Conservation (phyloP, 2,113 vertebrate species). For the Dryoscopus gambensis region DNA sequence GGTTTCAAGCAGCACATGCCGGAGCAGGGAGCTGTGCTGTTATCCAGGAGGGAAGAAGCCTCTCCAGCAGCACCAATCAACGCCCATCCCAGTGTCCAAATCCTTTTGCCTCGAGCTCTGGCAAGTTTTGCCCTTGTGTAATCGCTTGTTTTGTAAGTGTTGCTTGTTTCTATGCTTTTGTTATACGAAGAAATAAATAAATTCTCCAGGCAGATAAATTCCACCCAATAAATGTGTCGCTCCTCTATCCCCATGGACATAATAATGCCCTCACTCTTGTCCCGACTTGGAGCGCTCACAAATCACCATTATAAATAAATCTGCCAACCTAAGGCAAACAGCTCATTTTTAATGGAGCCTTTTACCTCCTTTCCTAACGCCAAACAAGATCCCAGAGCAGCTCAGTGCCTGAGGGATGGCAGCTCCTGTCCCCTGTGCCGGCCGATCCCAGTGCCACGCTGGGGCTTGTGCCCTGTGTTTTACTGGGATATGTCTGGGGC, state of each 20-base stretch:
- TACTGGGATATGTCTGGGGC: neutral
- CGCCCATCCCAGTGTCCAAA: rapidly evolving
- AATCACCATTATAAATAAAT: neutral
- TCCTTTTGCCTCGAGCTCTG: neutral
- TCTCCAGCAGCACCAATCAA: neutral
- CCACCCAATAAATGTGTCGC: constrained; percentile 13
- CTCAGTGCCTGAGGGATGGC: neutral
- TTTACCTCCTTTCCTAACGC: constrained; percentile 32
- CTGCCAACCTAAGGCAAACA: neutral
- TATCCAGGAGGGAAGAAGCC: neutral
- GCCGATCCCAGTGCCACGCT: rapidly evolving
- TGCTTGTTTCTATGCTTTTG: neutral
- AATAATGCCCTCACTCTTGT: constrained; percentile 35
- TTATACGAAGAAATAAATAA: neutral
- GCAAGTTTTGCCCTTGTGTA: neutral
- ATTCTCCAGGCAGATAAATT: neutral
- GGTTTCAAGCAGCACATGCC: neutral
- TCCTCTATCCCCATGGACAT: neutral
- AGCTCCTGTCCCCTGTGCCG: neutral
- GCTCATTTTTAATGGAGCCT: neutral
- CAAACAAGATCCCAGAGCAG: neutral
- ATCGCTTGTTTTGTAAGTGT: neutral
- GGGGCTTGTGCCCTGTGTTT: neutral
- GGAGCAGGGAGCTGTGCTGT: neutral
- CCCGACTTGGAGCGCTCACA: neutral